phyloP scores from a whole-genome alignment of 1,140 invertebrate genomes.

The Drosophila melanica region DNA sequence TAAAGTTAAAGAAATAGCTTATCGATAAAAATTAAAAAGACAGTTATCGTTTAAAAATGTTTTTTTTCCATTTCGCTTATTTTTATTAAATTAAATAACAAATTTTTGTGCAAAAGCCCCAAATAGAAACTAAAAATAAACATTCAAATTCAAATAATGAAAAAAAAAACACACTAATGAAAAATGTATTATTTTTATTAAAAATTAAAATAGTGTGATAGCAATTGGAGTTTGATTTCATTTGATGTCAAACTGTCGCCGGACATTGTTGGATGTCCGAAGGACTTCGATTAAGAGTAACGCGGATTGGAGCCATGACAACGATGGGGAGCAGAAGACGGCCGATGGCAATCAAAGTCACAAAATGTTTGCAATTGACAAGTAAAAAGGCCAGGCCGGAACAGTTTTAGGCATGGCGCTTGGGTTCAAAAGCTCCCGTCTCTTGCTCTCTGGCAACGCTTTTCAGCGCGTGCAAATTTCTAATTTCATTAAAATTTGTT shows the following conservation, averaged over 20 bases:
- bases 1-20: too few relatives aligned
- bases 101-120: too few relatives aligned
- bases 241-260: slow-evolving; percentile 1
- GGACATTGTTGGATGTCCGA: background rate
- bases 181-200: too few relatives aligned
- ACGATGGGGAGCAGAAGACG: slow-evolving; percentile 13
- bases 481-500: slow-evolving; percentile 77
- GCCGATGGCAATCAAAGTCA: slow-evolving; percentile 63
- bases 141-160: too few relatives aligned
- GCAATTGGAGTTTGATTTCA: background rate
- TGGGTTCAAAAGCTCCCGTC: background rate
- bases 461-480: slow-evolving; percentile 66
- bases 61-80: too few relatives aligned
- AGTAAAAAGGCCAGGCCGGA: slow-evolving; percentile 41
- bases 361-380: slow-evolving; percentile 68
- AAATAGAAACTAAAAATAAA: too few relatives aligned
- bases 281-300: too few relatives aligned
- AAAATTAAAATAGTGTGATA: background rate
- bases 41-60: too few relatives aligned
- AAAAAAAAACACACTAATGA: too few relatives aligned
- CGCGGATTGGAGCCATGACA: slow-evolving; percentile 4
- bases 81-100: too few relatives aligned
- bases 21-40: too few relatives aligned
- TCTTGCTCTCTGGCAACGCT: slow-evolving; percentile 20
- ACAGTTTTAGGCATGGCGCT: background rate